Percentiles rank a stretch among this genome's conserved stretches.
Evolutionary conservation across 2,113 vertebrate species (phyloP).

Genomic region (Oreochromis niloticus): DNA sequence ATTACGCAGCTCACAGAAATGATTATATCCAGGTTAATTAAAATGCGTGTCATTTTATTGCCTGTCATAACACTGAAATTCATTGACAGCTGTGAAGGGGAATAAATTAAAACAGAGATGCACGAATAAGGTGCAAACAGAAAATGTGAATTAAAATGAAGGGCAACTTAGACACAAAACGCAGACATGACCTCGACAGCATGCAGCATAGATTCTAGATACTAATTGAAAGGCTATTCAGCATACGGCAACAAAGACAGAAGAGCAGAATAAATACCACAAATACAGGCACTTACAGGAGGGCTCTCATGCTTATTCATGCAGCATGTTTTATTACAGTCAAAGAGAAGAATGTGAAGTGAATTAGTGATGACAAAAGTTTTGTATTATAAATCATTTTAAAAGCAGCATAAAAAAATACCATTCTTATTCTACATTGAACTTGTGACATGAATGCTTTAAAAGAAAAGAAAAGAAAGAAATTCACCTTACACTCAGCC

Average conservation of each 20-base stretch:
- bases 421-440: neutral
- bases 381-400: neutral
- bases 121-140: neutral
- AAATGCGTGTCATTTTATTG: neutral
- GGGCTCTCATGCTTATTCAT: neutral
- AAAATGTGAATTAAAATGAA: neutral
- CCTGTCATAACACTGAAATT: neutral
- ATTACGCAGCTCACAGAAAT: neutral
- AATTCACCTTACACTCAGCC: slow-evolving; percentile 34
- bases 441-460: neutral
- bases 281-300: neutral
- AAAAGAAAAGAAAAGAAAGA: neutral
- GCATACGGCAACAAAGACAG: neutral
- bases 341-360: neutral
- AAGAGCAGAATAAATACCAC: neutral
- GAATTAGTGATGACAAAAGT: slow-evolving; percentile 1
- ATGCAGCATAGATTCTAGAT: neutral
- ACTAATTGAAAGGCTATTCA: neutral
- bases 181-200: neutral
- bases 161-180: neutral
- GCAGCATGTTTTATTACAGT: neutral
- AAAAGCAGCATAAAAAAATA: neutral
- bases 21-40: neutral
- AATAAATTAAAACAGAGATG: neutral
- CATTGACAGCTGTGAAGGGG: neutral